Base-by-base conservation (phyloP, 2,888 invertebrate genomes). In the Dastarcus helophoroides region DNA sequence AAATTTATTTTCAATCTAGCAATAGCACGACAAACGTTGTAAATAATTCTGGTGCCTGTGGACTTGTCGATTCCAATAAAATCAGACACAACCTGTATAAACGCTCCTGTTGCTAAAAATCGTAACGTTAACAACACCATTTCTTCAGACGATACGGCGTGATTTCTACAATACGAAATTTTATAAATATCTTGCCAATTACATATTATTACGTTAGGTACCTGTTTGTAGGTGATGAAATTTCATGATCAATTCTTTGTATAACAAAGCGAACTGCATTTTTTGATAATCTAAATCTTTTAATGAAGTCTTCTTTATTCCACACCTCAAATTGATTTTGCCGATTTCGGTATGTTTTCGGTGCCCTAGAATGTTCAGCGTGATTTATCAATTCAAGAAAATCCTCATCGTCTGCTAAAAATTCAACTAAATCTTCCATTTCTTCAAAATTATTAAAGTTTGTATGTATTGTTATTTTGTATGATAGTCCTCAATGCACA, bases 331-430 rank as follows among this genome's bases (percentile, higher is more conserved):
- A 32, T 28, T 32, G 14, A 23, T 32, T 32, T 7, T 14, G 1
- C n/a, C 28, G 5, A n/a, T 14, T 10, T 17, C 32, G n/a, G 11
- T 16, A 32, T 8, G 14, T 22, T 22, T 24, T 17, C 9, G 14
- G 6, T n/a, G 22, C 22, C 23, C 28, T 21, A 6, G 12, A 22
- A 12, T 8, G 19, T 9, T 3, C 27, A 13, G 22, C 19, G 3
- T 28, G 8, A 3, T 29, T 12, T 8, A 29, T 13, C 13, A 32
- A n/a, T 28, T 29, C 32, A 6, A 32, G n/a, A 28, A 32, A 29
- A 5, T 32, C 32, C 23, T 32, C 32, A 12, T 32, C 32, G 12
- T 32, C 32, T 3, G 32, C 28, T 13, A 32, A 29, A 15, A n/a
- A n/a, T n/a, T n/a, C n/a, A n/a, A n/a, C n/a, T n/a, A n/a, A n/a